Evolutionary conservation across 53 echinoderm and acorn worm species (phyloP).

Genomic region (Apostichopus leukothele): DNA sequence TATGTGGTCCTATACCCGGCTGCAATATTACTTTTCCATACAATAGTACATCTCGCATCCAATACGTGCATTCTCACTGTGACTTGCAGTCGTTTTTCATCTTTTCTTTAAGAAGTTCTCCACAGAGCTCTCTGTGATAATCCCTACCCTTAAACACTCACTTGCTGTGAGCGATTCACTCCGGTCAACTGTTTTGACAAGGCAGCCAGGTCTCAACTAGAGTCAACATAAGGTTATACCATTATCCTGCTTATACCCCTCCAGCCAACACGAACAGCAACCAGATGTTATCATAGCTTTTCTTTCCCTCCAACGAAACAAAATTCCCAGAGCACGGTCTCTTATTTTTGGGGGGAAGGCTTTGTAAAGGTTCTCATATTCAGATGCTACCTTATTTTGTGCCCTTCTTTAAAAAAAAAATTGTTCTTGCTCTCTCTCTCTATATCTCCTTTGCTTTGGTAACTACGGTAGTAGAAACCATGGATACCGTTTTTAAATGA

Average conservation of each 20-base stretch:
- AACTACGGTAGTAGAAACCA: not conserved
- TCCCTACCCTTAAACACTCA: not conserved
- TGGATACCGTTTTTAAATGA: not conserved
- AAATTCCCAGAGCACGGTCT: constrained; percentile 44
- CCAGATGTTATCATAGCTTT: constrained; percentile 41
- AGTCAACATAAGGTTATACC: constrained; percentile 40
- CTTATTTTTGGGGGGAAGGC: not conserved
- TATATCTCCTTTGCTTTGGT: not conserved
- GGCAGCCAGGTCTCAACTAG: constrained; percentile 35
- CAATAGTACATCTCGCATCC: too few relatives aligned
- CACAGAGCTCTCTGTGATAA: not conserved
- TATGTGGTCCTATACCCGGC: too few relatives aligned
- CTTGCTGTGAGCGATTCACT: not conserved
- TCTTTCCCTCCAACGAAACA: constrained; percentile 16
- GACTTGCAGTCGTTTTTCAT: too few relatives aligned
- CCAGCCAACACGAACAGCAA: constrained; percentile 38
- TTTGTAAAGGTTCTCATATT: constrained; percentile 20
- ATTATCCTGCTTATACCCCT: constrained; percentile 31
- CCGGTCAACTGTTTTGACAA: constrained; percentile 44
- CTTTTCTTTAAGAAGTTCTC: too few relatives aligned
- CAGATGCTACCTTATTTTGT: constrained; percentile 10
- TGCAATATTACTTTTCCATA: too few relatives aligned
- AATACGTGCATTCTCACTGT: too few relatives aligned
- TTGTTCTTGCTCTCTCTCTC: not conserved
- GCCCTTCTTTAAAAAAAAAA: not conserved